A percentile compares a stretch with the other conserved stretches of the same genome.
Conservation (phyloP, 2,888 invertebrate genomes). For the Polydrusus pterygomalis region DNA sequence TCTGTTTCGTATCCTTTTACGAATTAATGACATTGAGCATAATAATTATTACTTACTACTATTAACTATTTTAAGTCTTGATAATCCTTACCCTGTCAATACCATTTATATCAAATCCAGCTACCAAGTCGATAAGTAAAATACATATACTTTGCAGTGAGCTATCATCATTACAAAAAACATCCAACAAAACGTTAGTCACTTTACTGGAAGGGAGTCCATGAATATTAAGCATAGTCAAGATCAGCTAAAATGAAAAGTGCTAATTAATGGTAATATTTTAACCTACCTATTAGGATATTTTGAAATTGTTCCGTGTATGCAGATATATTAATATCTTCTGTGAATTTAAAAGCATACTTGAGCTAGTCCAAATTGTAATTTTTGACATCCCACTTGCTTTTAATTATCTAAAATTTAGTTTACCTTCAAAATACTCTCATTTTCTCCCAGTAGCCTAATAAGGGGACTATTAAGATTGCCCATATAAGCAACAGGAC, state of each 20-base stretch:
- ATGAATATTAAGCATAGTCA: not conserved
- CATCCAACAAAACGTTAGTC: conserved; percentile 11
- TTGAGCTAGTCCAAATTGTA: no score
- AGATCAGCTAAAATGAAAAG: not conserved
- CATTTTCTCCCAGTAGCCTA: not conserved
- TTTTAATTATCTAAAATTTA: not conserved
- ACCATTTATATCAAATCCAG: not conserved
- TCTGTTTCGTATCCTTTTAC: no score
- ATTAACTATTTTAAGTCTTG: no score
- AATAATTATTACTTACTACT: no score
- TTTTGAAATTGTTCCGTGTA: no score
- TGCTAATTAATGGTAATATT: no score
- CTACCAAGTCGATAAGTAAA: conserved; percentile 34
- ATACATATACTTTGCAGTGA: conserved; percentile 42
- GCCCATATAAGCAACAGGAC: conserved; percentile 79
- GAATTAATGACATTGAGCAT: no score
- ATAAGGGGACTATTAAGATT: conserved; percentile 44
- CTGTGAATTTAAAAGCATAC: no score
- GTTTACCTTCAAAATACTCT: conserved; percentile 16
- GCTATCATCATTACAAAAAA: conserved; percentile 41
- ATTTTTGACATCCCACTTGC: no score
- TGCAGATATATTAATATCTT: no score
- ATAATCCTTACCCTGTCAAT: conserved; percentile 3
- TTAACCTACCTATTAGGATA: no score
- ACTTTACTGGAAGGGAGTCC: conserved; percentile 25